Evolutionary conservation across 2,113 vertebrate genomes (phyloP), one percentile per base, ranked within the genome.

Genomic region (Malurus melanocephalus): DNA sequence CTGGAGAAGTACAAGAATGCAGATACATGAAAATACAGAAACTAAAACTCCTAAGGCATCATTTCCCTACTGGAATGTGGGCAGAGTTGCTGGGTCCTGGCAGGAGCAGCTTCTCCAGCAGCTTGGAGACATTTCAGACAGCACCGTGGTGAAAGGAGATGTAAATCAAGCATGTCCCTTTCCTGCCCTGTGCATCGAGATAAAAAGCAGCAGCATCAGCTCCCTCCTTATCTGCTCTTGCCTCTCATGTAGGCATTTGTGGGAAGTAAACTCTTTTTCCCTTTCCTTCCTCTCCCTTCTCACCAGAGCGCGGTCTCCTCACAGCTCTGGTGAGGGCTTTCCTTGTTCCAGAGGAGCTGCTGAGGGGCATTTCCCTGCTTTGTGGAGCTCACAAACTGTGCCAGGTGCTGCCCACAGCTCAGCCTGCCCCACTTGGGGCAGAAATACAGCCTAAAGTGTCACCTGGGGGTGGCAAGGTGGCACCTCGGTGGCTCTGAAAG

Each of bases 141-240:
- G 76, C 1, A 1, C 17, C 40, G 94, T 21, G 91, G 9, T 86
- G 92, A 92, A 88, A 89, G 84, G 49, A 87, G 69, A 66, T 72
- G 78, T 88, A 92, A 95, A 81, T 93, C 82, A 78, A 68, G 69
- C 59, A 87, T 0, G 46, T 93, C 87, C 89, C 69, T 94, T 97
- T 97, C 93, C 94, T 96, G 95, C 87, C 27, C 72, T 93, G 66
- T 64, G 57, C 33, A 51, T 46, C 1, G 80, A 96, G 92, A 94
- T 80, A 94, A 93, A 95, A 94, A 87, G 12, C 62, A 80, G 59
- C 80, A 92, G 8, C 45, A 77, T 88, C 55, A 82, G 73, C 92
- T 93, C 43, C 35, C 74, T 85, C 65, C 65, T 92, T 95, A 89
- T 96, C 91, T 90, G 62, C 89, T 48, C 45, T 52, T 77, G 38